These are phyloP conservation scores for Rhabdornis inornatus DNA, from an alignment of 2,113 vertebrate genomes.

Conservation along the genomic window DNA sequence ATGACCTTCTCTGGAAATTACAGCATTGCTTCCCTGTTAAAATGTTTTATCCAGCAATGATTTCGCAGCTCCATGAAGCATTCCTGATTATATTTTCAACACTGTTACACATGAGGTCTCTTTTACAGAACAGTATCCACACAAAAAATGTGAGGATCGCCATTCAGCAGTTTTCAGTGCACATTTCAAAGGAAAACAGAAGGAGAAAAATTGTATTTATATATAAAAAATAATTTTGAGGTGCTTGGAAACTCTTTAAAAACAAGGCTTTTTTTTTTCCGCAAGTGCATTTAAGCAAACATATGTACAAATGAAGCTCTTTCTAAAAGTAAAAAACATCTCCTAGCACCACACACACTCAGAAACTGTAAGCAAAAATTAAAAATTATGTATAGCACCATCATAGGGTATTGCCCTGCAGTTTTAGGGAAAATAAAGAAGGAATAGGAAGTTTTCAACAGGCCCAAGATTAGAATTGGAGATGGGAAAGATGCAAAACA, in stretches of 20 bases:
- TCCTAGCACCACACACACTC: background rate
- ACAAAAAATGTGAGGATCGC: background rate
- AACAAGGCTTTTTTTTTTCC: background rate
- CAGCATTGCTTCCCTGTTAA: slow-evolving; percentile 19
- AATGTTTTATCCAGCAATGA: slow-evolving; percentile 43
- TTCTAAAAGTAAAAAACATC: background rate
- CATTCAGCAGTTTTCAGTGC: background rate
- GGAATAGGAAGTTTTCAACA: background rate
- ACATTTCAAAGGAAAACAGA: background rate
- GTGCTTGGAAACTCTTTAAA: background rate
- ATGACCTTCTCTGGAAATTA: slow-evolving; percentile 53
- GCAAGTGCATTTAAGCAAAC: background rate
- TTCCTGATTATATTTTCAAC: slow-evolving; percentile 60
- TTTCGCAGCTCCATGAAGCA: slow-evolving; percentile 45
- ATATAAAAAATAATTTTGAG: background rate
- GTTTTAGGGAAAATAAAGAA: background rate
- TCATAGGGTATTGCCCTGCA: background rate
- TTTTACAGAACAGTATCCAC: background rate
- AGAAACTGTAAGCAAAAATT: background rate
- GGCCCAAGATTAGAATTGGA: background rate
- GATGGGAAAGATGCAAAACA: background rate
- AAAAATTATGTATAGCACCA: background rate
- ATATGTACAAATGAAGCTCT: background rate
- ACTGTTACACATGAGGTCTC: slow-evolving; percentile 31
- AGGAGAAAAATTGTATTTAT: background rate